These are phyloP conservation scores for Tetropium fuscum DNA, from an alignment of 2,888 invertebrate species.

Conservation along the genomic window DNA sequence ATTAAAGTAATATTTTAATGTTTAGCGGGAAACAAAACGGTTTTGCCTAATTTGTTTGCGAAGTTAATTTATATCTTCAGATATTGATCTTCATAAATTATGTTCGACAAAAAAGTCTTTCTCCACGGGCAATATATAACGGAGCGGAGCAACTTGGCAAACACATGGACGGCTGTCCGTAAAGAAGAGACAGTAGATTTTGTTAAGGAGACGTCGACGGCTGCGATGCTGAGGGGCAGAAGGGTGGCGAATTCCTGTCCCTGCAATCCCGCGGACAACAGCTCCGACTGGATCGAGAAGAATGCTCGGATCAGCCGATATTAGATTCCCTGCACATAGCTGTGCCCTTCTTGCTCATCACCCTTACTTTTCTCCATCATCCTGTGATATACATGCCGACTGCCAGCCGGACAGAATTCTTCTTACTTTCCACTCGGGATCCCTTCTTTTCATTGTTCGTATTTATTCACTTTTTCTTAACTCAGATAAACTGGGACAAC, in stretches of 20 bases:
- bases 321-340: conserved; percentile 62
- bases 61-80: conserved; percentile 4
- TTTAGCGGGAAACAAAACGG: too few relatives aligned
- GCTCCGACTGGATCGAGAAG: conserved; percentile 60
- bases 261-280: conserved; percentile 63
- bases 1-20: too few relatives aligned
- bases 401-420: conserved; percentile 25
- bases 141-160: conserved; percentile 1
- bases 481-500: conserved; percentile 5
- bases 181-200: conserved; percentile 29
- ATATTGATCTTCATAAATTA: conserved; percentile 1
- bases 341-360: conserved; percentile 43
- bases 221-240: conserved; percentile 21
- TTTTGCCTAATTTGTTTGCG: not conserved
- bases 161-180: conserved; percentile 8
- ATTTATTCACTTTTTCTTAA: not conserved
- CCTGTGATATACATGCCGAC: conserved; percentile 29
- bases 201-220: conserved; percentile 38
- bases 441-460: conserved; percentile 11
- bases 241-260: conserved; percentile 56
- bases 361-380: conserved; percentile 30
- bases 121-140: conserved; percentile 12
- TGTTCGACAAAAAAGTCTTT: conserved; percentile 2
- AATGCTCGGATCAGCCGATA: conserved; percentile 64
- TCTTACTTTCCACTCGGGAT: conserved; percentile 11